phyloP scores from a whole-genome alignment of 2,888 invertebrate genomes.

The Seladonia tumulorum region DNA sequence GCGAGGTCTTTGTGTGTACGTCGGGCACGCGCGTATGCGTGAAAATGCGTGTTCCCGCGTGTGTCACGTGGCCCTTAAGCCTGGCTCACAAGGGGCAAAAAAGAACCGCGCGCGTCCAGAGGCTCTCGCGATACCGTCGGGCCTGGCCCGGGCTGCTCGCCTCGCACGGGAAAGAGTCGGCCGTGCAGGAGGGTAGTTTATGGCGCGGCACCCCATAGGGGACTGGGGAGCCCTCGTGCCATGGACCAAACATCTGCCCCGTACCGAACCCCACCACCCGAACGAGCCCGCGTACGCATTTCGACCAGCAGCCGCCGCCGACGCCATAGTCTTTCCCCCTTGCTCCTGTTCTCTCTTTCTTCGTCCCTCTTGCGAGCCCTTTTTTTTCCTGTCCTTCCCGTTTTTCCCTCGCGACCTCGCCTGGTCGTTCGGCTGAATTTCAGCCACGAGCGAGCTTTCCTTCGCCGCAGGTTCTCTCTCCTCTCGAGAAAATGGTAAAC shows the following conservation, averaged over 20 bases:
- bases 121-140: constrained; percentile 48
- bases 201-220: constrained; percentile 81
- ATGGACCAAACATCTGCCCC: constrained; percentile 83
- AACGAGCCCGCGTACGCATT: constrained; percentile 35
- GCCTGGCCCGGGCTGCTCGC: constrained; percentile 15
- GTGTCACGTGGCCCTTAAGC: constrained; percentile 70
- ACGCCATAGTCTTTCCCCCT: constrained; percentile 7
- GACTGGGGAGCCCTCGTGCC: constrained; percentile 77
- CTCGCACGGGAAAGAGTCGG: constrained; percentile 44
- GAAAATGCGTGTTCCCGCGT: constrained; percentile 54
- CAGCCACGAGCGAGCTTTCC: neutral
- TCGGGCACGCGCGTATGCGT: constrained; percentile 31
- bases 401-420: neutral
- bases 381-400: neutral
- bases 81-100: constrained; percentile 60
- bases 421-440: neutral
- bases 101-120: constrained; percentile 25
- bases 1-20: constrained; percentile 35
- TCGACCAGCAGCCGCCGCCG: constrained; percentile 21
- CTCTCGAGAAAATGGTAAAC: constrained; percentile 25
- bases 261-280: constrained; percentile 61
- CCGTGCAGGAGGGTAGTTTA: constrained; percentile 78
- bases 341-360: constrained; percentile 4
- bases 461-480: neutral
- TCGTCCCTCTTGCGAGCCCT: neutral